Evolutionary conservation across 2,113 vertebrate species (phyloP).

Genomic region (Semicossyphus pulcher): DNA sequence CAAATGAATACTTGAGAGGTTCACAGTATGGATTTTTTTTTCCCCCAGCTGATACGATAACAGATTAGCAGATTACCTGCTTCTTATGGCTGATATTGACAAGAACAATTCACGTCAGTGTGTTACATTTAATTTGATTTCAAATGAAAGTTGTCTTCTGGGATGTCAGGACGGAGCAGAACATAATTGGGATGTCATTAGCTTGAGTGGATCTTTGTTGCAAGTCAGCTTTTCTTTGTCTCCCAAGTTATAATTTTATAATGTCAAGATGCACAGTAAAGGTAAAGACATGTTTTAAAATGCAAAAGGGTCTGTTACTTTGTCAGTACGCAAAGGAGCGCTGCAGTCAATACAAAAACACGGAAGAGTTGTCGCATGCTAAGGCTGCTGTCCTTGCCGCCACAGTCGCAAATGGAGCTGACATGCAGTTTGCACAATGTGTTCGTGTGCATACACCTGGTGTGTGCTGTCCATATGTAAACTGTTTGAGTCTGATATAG

Average conservation of each 20-base stretch:
- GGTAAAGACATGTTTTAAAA: background rate
- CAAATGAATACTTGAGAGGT: slow-evolving; percentile 12
- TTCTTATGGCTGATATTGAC: too few species aligned
- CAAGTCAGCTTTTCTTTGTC: background rate
- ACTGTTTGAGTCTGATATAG: slow-evolving; percentile 4
- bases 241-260: background rate
- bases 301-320: background rate
- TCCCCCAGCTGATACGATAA: background rate
- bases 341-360: background rate
- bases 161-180: background rate
- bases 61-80: too few species aligned
- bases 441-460: background rate
- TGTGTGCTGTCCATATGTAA: slow-evolving; percentile 1
- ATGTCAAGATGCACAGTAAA: background rate
- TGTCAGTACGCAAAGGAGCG: background rate
- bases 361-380: background rate
- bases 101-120: too few species aligned
- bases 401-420: background rate
- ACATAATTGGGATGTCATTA: background rate
- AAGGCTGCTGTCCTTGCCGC: background rate
- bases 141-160: background rate
- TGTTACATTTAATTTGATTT: background rate
- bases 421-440: background rate
- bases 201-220: background rate
- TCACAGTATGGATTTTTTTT: background rate